These are phyloP conservation scores for Eurytoma adleriae DNA, from an alignment of 2,888 invertebrate genomes.

Conservation along the genomic window DNA sequence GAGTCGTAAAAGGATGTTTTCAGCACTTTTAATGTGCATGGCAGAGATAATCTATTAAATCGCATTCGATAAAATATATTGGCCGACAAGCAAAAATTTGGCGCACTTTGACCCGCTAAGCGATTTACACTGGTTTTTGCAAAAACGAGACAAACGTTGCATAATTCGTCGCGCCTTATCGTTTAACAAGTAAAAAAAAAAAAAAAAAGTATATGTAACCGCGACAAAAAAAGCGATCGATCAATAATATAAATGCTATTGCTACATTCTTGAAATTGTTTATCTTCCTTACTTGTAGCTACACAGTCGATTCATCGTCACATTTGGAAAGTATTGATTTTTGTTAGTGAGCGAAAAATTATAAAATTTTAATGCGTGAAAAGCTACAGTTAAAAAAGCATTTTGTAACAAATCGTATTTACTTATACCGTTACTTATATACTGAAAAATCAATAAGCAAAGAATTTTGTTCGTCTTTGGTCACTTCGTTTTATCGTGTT, in stretches of 20 bases:
- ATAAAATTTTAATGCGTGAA: too few relatives aligned
- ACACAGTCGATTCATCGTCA: background rate
- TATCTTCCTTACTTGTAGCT: background rate
- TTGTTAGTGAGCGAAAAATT: too few relatives aligned
- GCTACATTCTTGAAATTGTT: background rate
- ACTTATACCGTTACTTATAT: too few relatives aligned
- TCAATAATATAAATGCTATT: slow-evolving; percentile 8
- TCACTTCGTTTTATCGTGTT: too few relatives aligned
- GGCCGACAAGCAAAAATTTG: slow-evolving; percentile 40
- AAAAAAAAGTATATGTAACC: slow-evolving; percentile 12
- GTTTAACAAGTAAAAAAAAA: background rate
- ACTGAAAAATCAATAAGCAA: too few relatives aligned
- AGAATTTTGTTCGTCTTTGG: too few relatives aligned
- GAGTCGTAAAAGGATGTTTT: background rate
- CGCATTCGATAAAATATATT: background rate
- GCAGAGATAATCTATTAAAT: too few relatives aligned
- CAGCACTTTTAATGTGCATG: too few relatives aligned
- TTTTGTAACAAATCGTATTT: too few relatives aligned
- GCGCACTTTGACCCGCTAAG: slow-evolving; percentile 42
- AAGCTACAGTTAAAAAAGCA: too few relatives aligned
- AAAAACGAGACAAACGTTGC: slow-evolving; percentile 41
- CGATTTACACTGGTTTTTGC: slow-evolving; percentile 44
- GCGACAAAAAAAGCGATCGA: slow-evolving; percentile 3
- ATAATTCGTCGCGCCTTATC: slow-evolving; percentile 47
- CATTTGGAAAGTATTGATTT: too few relatives aligned